phyloP scores from a whole-genome alignment of 2,113 vertebrate genomes.

The Morone chrysops region DNA sequence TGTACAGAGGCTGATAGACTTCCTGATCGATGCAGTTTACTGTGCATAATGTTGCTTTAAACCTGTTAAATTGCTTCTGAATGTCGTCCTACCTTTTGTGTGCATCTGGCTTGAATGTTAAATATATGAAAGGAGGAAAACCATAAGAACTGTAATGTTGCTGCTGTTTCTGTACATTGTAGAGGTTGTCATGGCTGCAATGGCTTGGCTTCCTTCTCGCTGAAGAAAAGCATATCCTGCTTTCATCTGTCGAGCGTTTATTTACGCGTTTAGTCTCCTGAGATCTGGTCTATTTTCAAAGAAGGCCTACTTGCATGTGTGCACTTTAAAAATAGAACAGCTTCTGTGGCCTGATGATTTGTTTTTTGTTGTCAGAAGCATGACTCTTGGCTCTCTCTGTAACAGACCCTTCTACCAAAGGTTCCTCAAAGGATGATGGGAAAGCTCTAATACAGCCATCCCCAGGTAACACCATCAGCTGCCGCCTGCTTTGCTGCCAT shows the following conservation, averaged over 20 bases:
- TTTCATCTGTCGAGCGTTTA: slow-evolving; percentile 12
- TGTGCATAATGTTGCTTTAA: not conserved
- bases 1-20: not conserved
- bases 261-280: slow-evolving; percentile 56
- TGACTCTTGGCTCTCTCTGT: slow-evolving; percentile 70
- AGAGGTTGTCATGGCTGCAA: not conserved
- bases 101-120: not conserved
- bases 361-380: slow-evolving; percentile 9
- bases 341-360: not conserved
- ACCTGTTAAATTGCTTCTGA: not conserved
- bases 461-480: slow-evolving; percentile 71
- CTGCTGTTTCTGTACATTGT: not conserved
- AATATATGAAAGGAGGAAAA: not conserved
- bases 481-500: not conserved
- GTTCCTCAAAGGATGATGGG: slow-evolving; percentile 72
- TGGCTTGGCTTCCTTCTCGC: slow-evolving; percentile 1
- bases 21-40: not conserved
- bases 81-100: not conserved
- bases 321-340: slow-evolving; percentile 22
- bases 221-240: not conserved
- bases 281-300: slow-evolving; percentile 58
- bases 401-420: slow-evolving; percentile 68
- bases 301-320: slow-evolving; percentile 20
- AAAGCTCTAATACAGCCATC: slow-evolving; percentile 56
- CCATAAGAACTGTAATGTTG: not conserved